phyloP scores from a whole-genome alignment of 2,113 vertebrate species.

The Shinisaurus crocodilurus region DNA sequence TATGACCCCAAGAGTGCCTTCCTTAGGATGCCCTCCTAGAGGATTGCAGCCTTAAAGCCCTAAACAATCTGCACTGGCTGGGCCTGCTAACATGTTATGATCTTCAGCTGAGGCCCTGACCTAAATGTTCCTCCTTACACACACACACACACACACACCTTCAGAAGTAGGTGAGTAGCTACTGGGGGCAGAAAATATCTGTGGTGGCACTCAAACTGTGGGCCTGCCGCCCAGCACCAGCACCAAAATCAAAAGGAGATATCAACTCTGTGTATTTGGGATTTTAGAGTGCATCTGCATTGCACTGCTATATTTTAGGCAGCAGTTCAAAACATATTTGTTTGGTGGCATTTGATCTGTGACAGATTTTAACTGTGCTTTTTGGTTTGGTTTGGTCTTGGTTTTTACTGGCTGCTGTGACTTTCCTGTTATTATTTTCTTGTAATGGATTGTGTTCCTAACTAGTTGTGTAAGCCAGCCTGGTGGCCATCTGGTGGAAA shows the following conservation, averaged over 20 bases:
- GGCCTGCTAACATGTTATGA: background rate
- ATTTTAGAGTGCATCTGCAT: no score
- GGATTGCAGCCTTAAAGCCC: no score
- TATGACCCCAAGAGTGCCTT: no score
- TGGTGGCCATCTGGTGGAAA: background rate
- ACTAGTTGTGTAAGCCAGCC: background rate
- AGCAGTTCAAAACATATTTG: no score
- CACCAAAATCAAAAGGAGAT: no score
- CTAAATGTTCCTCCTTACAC: background rate
- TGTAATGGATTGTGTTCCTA: background rate
- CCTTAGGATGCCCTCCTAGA: no score
- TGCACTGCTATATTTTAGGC: no score
- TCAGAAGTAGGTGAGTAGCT: background rate
- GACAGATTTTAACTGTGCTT: no score
- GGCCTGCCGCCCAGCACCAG: no score
- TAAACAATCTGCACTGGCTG: no score
- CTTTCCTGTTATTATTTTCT: background rate
- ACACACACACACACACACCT: background rate
- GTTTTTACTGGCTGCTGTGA: background rate
- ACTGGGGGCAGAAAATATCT: background rate
- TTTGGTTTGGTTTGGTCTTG: background rate
- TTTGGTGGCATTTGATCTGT: background rate
- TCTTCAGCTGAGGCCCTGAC: background rate
- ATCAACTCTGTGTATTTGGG: no score
- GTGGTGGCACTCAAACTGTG: no score